phyloP scores from a whole-genome alignment of 2,113 vertebrate species.

The Rhegmatorhina hoffmannsi region DNA sequence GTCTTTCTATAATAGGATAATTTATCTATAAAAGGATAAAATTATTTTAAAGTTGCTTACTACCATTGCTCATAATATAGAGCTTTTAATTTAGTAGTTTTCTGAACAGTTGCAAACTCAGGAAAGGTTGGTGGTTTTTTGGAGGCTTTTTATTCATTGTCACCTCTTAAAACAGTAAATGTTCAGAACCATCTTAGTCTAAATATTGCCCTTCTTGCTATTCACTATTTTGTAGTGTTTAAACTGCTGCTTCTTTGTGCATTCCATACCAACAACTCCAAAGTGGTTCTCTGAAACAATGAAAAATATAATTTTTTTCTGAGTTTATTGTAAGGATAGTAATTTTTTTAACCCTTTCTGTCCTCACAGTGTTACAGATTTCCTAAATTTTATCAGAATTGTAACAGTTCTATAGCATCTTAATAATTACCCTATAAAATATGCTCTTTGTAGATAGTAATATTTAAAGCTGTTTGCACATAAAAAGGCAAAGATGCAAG shows the following conservation, averaged over 20 bases:
- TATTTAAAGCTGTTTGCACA: not conserved
- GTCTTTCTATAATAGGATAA: not conserved
- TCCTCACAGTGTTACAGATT: not conserved
- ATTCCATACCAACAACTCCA: not conserved
- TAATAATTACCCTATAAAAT: not conserved
- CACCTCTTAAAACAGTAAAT: no score
- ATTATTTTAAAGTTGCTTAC: not conserved
- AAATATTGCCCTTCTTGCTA: not conserved
- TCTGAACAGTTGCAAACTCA: not conserved
- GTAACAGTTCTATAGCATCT: not conserved
- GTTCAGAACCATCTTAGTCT: not conserved
- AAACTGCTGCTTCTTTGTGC: not conserved
- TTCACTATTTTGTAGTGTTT: not conserved
- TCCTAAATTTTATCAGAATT: not conserved
- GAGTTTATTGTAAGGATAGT: not conserved
- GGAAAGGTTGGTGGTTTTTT: no score
- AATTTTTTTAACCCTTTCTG: not conserved
- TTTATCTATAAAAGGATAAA: not conserved
- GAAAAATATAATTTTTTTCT: not conserved
- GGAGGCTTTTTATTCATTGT: no score
- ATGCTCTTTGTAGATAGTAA: not conserved
- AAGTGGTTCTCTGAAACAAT: not conserved
- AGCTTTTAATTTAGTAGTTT: not conserved
- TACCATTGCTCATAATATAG: not conserved
- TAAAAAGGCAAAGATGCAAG: not conserved